Base-by-base conservation (phyloP, 1,140 invertebrate genomes). In the Melitaea cinxia region DNA sequence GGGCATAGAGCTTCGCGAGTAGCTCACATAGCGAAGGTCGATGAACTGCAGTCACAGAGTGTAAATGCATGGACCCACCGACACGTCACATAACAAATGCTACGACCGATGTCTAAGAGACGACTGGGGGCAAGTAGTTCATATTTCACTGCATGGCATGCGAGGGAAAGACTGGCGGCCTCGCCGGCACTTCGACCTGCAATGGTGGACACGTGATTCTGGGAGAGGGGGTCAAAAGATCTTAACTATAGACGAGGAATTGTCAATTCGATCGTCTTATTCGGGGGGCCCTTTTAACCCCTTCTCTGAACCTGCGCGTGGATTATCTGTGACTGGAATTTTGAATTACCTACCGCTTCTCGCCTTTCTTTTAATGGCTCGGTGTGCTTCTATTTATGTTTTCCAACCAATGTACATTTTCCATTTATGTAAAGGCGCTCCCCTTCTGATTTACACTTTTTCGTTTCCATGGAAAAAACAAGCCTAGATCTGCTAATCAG, bases 331-430 rank as follows among this genome's bases (percentile, higher is more conserved):
- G 83, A 90, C 83, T 90, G 82, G 79, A 81, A 80, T 89, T 89
- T 88, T 82, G 75, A 85, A 79, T 74, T 80, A 85, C 85, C 86
- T 88, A 83, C 72, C 77, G 85, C 85, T 88, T 87, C 79, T 73
- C 80, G 82, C 86, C 83, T 88, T 85, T 83, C 80, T 85, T 81
- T 86, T 74, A 71, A 86, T 90, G 88, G 83, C 83, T 91, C 88
- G 79, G 84, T 91, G 88, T 91, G 88, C 88, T 91, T 91, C 58
- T 78, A 78, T 85, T 82, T 82, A 77, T 86, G 82, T 64, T 78
- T 74, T 76, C 73, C 68, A 56, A 75, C 23, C 71, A 70, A 67
- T 77, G 73, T 67, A 73, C 62, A 71, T 76, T 75, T 69, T 54
- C 19, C 54, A 68, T 57, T 39, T 70, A 37, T 65, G 54, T 66